These are phyloP conservation scores for Watsonalla cultraria DNA, from an alignment of 2,888 invertebrate genomes.

Conservation along the genomic window DNA sequence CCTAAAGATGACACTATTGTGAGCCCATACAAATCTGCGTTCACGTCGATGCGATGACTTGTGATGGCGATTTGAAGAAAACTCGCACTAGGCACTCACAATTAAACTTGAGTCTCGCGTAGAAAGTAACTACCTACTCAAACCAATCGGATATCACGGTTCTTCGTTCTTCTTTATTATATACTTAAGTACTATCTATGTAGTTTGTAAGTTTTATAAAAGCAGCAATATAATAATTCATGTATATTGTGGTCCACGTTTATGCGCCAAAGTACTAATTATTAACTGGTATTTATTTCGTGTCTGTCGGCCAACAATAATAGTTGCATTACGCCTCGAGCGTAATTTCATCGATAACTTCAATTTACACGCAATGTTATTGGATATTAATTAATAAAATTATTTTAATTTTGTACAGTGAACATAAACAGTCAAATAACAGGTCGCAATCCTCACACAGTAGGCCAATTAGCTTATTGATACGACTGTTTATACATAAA, in stretches of 20 bases:
- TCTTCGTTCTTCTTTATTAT: too few species aligned
- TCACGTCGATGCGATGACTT: too few species aligned
- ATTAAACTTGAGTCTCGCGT: too few species aligned
- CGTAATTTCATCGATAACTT: slow-evolving; percentile 48
- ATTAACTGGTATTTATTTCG: slow-evolving; percentile 38
- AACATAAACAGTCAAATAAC: slow-evolving; percentile 29
- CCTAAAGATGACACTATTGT: too few species aligned
- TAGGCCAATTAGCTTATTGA: slow-evolving; percentile 17
- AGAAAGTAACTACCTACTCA: too few species aligned
- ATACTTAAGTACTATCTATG: too few species aligned
- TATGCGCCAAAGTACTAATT: slow-evolving; percentile 27
- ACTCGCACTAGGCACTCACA: too few species aligned
- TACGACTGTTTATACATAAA: slow-evolving; percentile 1
- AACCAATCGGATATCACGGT: too few species aligned
- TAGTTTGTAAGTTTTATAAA: too few species aligned
- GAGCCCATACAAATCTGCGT: too few species aligned
- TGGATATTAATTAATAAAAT: slow-evolving; percentile 52
- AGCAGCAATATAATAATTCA: neutral
- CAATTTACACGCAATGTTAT: slow-evolving; percentile 47
- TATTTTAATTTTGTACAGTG: slow-evolving; percentile 44
- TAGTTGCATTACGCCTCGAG: slow-evolving; percentile 39
- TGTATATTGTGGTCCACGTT: slow-evolving; percentile 10
- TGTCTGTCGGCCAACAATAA: slow-evolving; percentile 29
- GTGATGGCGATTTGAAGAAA: too few species aligned
- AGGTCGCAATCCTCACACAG: slow-evolving; percentile 29